A percentile compares a stretch with the other conserved stretches of the same genome.
Conservation (phyloP, 2,113 vertebrate genomes). For the Stigmatopora nigra region DNA sequence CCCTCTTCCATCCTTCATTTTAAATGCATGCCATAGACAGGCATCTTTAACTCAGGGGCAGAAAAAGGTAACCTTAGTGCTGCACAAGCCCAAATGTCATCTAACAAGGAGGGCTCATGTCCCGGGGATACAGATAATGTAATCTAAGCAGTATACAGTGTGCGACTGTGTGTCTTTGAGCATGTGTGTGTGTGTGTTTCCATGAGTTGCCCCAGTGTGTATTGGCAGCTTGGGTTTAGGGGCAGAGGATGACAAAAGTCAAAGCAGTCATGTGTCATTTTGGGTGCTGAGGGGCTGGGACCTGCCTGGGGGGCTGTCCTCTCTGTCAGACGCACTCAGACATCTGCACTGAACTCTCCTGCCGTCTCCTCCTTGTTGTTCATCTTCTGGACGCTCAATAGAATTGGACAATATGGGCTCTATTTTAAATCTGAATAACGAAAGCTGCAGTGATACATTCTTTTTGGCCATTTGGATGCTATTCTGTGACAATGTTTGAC, state of each 20-base stretch:
- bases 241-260: conserved; percentile 70
- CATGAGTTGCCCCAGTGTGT: conserved; percentile 51
- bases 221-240: conserved; percentile 62
- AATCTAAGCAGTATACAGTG: conserved; percentile 73
- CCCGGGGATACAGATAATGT: conserved; percentile 69
- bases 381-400: conserved; percentile 3
- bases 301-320: conserved; percentile 65
- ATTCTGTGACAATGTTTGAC: no score
- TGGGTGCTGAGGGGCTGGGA: conserved; percentile 67
- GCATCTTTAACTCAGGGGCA: conserved; percentile 70
- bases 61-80: conserved; percentile 70
- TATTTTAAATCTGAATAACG: background rate
- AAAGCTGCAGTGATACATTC: background rate
- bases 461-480: no score
- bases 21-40: conserved; percentile 68
- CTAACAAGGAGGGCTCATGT: conserved; percentile 67
- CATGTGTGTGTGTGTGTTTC: conserved; percentile 27
- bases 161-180: conserved; percentile 46
- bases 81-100: conserved; percentile 72
- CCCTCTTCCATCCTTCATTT: conserved; percentile 55
- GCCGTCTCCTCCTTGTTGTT: conserved; percentile 49
- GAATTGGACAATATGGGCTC: background rate
- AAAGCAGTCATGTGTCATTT: conserved; percentile 75
- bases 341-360: conserved; percentile 61
- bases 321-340: conserved; percentile 69